Evolutionary conservation across 1,140 invertebrate species (phyloP), one percentile per base, ranked within the genome.

Genomic region (Pseudomyrmex flavicornis): DNA sequence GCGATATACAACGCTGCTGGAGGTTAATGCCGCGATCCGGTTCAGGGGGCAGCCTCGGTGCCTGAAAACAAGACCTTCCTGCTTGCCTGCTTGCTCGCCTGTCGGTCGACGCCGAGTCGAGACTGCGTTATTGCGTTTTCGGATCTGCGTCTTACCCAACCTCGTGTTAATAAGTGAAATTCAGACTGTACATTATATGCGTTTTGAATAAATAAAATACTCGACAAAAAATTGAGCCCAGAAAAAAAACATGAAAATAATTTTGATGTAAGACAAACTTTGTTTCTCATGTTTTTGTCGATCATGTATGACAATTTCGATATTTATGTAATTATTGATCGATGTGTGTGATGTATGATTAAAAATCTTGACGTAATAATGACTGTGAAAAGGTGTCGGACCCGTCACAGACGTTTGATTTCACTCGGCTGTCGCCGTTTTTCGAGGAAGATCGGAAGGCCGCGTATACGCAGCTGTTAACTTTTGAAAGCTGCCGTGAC

Each of bases 21-120:
- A 92, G 92, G 91, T 92, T 92, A 92, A 93, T 92, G 89, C 90
- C 87, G 91, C 89, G 91, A 92, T 92, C 91, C 91, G 92, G 92
- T 93, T 93, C 91, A 93, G 88, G 91, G 90, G 90, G 90, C 91
- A 92, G 87, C 84, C 86, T 89, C 91, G 85, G 72, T 88, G 82
- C 83, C 85, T 90, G 88, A 91, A 91, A 91, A 91, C 90, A 90
- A 90, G 89, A 87, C 85, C 88, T 87, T 80, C 87, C 83, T 76
- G 79, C 79, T 59, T n/a, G 62, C 63, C 22, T 35, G 79, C 54
- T 72, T 83, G 65, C 69, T 62, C 50, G 74, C 48, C 35, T 70
- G 61, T 35, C n/a, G 61, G 59, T n/a, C 48, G 50, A 58, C 69
- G 58, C 54, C 56, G 12, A 52, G 13, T 13, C 58, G 52, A 48